Evolutionary conservation across 1,140 invertebrate genomes (phyloP).

Genomic region (Penaeus japonicus): DNA sequence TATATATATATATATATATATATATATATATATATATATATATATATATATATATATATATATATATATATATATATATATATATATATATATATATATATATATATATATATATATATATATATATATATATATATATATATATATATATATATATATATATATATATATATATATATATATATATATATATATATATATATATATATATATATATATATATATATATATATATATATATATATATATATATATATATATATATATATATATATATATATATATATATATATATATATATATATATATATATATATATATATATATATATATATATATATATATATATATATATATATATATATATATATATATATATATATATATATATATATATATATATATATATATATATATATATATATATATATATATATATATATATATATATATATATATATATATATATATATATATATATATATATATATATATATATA

Average conservation of each 20-base stretch:
- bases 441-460: neutral
- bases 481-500: conserved; percentile 2
- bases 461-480: neutral
- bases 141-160: conserved; percentile 8
- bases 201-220: conserved; percentile 7
- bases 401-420: conserved; percentile 27
- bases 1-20: conserved; percentile 20
- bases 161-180: neutral
- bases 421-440: neutral
- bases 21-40: conserved; percentile 8
- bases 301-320: conserved; percentile 6
- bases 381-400: conserved; percentile 41
- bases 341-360: neutral
- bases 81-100: conserved; percentile 35
- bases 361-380: conserved; percentile 36
- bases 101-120: conserved; percentile 40
- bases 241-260: neutral
- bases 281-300: conserved; percentile 24
- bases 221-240: neutral
- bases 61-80: conserved; percentile 24
- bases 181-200: conserved; percentile 14
- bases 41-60: conserved; percentile 7
- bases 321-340: conserved; percentile 19
- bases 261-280: conserved; percentile 22
- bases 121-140: conserved; percentile 18